A percentile compares a stretch with the other conserved stretches of the same genome.
These are phyloP conservation scores for Lasius platythorax DNA, from an alignment of 2,888 invertebrate species.

Conservation along the genomic window DNA sequence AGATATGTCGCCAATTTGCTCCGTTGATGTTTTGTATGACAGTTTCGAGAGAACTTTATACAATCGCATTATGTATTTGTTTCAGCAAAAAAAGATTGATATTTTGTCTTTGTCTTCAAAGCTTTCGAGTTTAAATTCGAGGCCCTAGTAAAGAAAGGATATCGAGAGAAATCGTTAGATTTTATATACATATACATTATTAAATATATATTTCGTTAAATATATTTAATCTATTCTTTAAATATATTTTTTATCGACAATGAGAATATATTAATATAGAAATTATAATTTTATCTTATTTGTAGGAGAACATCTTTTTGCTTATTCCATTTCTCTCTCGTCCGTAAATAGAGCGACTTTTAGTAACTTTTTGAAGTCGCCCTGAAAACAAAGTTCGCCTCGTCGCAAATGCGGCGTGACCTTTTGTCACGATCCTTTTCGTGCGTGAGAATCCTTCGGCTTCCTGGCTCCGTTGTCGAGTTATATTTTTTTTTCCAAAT, in stretches of 20 bases:
- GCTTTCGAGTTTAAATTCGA: not conserved
- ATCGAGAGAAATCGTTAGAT: not conserved
- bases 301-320: not conserved
- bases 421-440: slow-evolving; percentile 22
- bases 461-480: slow-evolving; percentile 14
- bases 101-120: not conserved
- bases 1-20: slow-evolving; percentile 9
- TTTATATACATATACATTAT: not conserved
- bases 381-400: slow-evolving; percentile 13
- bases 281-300: not conserved
- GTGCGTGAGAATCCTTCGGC: slow-evolving; percentile 40
- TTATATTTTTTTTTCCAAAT: slow-evolving; percentile 40
- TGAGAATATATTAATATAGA: not conserved
- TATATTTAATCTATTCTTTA: not conserved
- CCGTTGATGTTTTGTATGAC: not conserved
- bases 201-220: not conserved
- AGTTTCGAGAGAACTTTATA: not conserved
- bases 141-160: not conserved
- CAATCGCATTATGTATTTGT: not conserved
- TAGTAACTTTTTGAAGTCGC: slow-evolving; percentile 11
- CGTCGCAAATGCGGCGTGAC: slow-evolving; percentile 30
- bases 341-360: slow-evolving; percentile 19
- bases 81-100: not conserved
- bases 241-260: not conserved
- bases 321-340: not conserved